Base-by-base conservation (phyloP, 2,888 invertebrate species). In the Drosophila borborema region DNA sequence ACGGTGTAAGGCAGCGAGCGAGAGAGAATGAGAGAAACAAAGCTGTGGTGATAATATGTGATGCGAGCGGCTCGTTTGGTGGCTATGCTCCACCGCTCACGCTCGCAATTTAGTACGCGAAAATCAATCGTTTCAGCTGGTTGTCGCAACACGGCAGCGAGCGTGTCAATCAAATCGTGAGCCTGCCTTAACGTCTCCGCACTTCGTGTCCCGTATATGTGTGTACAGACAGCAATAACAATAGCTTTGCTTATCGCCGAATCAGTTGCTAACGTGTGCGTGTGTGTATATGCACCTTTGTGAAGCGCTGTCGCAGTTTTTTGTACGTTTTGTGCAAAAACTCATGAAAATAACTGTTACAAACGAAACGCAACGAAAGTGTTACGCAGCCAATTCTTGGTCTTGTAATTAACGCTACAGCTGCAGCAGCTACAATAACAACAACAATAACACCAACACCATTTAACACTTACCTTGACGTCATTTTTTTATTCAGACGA, bases 391-490 rank as follows among this genome's bases (percentile, higher is more conserved):
- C 77, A 69, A 61, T 76, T 69, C 71, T 64, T 72, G 79, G 60
- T 82, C 86, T 74, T 87, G 90, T 87, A 85, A 89, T 82, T 82
- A 72, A 72, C 54, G 43, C 72, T 65, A 60, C 51, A 56, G 48
- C 58, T 67, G 59, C 45, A 73, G 41, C 49, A 64, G 48, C 54
- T 28, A 41, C 18, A 55, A 70, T 36, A 53, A 53, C 4, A 28
- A 28, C 28, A 28, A 28, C 28, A 34, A 71, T 14, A 70, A 58
- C 63, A 65, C 53, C 59, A 69, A 38, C 72, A 86, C 66, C 77
- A 74, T 49, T 91, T 86, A 88, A 64, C 74, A 74, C 53, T 91
- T 89, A 89, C 86, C 91, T 90, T 91, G 91, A 90, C 90, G 90
- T 91, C 91, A 91, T 76, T 72, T 86, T 74, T 64, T 77, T 72